Evolutionary conservation across 2,113 vertebrate species (phyloP).

Genomic region (Engraulis encrasicolus): DNA sequence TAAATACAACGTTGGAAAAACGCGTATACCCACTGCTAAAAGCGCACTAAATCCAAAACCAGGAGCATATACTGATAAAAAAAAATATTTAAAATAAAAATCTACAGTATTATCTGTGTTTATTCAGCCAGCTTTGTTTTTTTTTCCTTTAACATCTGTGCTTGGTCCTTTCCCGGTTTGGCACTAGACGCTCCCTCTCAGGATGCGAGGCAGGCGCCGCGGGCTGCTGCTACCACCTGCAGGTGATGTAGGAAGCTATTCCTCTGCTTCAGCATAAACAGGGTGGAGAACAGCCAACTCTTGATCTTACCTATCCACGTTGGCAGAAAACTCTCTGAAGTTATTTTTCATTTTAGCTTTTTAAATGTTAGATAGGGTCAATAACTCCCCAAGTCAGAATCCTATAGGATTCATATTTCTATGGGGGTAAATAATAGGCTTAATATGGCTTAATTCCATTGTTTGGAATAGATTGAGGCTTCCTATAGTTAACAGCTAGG

Average conservation of each 20-base stretch:
- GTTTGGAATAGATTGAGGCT: too few relatives aligned
- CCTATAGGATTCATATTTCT: too few relatives aligned
- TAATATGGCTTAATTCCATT: too few relatives aligned
- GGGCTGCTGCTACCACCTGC: constrained; percentile 9
- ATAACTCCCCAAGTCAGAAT: too few relatives aligned
- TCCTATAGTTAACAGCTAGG: too few relatives aligned
- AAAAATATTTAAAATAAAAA: neutral
- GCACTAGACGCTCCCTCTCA: neutral
- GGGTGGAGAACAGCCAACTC: neutral
- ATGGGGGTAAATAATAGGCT: too few relatives aligned
- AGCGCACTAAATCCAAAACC: too few relatives aligned
- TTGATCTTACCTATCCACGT: neutral
- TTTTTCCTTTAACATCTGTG: constrained; percentile 5
- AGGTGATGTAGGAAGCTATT: constrained; percentile 7
- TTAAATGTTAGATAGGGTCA: too few relatives aligned
- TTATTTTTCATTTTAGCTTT: neutral
- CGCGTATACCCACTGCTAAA: too few relatives aligned
- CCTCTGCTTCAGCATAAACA: constrained; percentile 1
- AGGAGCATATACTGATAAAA: neutral
- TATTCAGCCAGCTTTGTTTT: neutral
- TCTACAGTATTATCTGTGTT: neutral
- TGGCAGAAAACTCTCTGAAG: neutral
- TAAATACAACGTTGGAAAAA: too few relatives aligned
- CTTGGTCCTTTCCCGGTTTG: neutral
- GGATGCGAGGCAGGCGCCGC: neutral